A percentile compares a stretch with the other conserved stretches of the same genome.
These are phyloP conservation scores for Meda fulgida DNA, from an alignment of 2,797 vertebrate genomes.

Conservation along the genomic window DNA sequence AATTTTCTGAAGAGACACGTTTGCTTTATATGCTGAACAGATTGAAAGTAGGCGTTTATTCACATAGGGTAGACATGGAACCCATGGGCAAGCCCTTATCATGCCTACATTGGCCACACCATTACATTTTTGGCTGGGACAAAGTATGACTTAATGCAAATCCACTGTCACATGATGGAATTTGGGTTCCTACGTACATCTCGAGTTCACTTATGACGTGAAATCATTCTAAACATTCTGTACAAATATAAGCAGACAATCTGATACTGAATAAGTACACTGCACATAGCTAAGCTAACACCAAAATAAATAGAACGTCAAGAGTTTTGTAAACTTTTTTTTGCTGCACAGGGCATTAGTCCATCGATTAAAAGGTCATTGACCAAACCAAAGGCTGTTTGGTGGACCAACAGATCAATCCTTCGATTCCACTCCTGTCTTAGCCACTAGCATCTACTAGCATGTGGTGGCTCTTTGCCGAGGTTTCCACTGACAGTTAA, in stretches of 20 bases:
- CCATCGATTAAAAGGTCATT: constrained; percentile 14
- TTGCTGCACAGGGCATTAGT: constrained; percentile 14
- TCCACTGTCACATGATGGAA: background rate
- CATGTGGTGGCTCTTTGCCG: background rate
- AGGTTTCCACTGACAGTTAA: background rate
- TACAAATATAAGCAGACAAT: background rate
- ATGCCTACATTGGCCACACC: no score
- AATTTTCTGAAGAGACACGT: no score
- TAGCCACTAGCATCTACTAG: constrained; percentile 4
- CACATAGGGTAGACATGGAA: no score
- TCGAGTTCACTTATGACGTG: background rate
- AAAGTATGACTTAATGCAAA: background rate
- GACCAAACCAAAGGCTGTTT: constrained; percentile 35
- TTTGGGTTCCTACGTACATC: background rate
- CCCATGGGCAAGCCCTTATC: background rate
- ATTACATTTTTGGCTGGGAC: background rate
- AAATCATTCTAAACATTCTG: background rate
- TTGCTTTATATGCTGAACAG: background rate
- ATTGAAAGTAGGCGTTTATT: no score
- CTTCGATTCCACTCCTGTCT: constrained; percentile 29
- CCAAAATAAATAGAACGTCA: background rate
- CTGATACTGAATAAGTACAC: background rate
- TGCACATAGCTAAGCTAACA: background rate
- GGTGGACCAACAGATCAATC: constrained; percentile 38
- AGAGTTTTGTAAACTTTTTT: constrained; percentile 5